These are phyloP conservation scores for Aleiodes sp. DNA, from an alignment of 1,140 invertebrate species.

Conservation along the genomic window DNA sequence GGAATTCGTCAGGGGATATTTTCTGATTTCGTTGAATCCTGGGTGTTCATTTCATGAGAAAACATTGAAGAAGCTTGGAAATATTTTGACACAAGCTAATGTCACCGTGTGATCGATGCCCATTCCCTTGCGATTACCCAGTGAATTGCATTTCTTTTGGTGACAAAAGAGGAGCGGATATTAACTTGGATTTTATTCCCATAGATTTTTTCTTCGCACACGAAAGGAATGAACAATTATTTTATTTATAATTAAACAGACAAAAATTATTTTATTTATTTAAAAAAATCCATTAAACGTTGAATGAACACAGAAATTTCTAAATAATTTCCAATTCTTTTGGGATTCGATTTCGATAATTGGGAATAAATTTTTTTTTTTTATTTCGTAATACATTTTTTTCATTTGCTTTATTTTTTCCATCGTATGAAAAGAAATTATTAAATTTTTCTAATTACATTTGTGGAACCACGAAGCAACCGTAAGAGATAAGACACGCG, in stretches of 20 bases:
- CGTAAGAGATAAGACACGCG: conserved; percentile 32
- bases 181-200: conserved; percentile 7
- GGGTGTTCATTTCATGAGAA: no score
- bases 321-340: no score
- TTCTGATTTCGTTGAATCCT: background rate
- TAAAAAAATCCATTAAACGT: background rate
- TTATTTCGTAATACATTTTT: background rate
- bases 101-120: conserved; percentile 53
- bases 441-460: background rate
- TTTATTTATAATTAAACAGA: background rate
- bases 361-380: no score
- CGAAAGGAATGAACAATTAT: background rate
- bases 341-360: no score
- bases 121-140: conserved; percentile 52
- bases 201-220: background rate
- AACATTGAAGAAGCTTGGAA: conserved; percentile 47
- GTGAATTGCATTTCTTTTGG: conserved; percentile 51
- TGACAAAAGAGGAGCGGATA: background rate
- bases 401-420: background rate
- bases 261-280: background rate
- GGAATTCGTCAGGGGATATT: background rate
- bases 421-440: conserved; percentile 28
- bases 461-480: background rate
- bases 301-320: no score
- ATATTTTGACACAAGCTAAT: conserved; percentile 53